Conservation (phyloP, 1,140 invertebrate genomes). For the Aporrectodea caliginosa region DNA sequence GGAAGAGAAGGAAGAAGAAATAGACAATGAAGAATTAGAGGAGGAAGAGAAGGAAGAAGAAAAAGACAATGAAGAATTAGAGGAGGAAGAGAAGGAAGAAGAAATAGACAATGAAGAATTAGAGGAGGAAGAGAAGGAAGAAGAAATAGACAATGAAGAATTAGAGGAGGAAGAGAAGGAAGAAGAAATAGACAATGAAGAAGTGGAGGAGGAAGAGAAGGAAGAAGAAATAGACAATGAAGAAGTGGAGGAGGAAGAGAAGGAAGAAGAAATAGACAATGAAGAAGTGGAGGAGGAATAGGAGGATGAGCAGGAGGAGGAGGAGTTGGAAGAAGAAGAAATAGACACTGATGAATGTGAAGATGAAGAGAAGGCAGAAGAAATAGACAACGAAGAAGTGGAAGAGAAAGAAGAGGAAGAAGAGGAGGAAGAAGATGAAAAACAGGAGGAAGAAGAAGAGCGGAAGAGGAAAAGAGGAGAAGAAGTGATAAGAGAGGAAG, state of each 20-base stretch:
- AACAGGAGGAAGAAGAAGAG: too few species aligned
- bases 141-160: not conserved
- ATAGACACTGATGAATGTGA: not conserved
- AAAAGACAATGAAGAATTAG: too few species aligned
- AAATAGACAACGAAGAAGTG: too few species aligned
- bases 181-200: too few species aligned
- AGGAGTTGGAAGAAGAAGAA: too few species aligned
- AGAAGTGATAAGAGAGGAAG: not conserved
- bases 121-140: not conserved
- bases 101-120: not conserved
- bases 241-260: not conserved
- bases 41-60: too few species aligned
- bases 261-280: too few species aligned
- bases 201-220: too few species aligned
- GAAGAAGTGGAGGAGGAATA: not conserved
- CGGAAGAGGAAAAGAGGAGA: too few species aligned
- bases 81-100: not conserved
- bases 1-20: not conserved
- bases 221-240: not conserved
- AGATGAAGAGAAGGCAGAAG: not conserved
- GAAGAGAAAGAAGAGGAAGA: not conserved
- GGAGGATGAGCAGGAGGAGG: not conserved
- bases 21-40: not conserved
- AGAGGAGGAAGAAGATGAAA: not conserved
- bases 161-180: too few species aligned